These are phyloP conservation scores for Sitobion miscanthi DNA, from an alignment of 1,140 invertebrate genomes.

Conservation along the genomic window DNA sequence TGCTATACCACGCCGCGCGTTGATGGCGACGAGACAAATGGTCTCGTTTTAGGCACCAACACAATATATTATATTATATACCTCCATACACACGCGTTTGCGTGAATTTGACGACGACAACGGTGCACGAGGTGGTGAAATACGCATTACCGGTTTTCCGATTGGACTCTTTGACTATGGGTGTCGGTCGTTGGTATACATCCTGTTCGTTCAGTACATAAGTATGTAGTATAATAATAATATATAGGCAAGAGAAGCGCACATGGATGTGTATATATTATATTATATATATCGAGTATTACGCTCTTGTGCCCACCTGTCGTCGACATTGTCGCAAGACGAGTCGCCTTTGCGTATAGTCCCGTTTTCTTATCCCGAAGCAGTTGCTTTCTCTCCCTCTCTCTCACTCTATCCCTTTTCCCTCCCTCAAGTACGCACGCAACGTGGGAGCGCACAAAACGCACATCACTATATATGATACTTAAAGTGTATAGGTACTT, in stretches of 20 bases:
- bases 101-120: background rate
- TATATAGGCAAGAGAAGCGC: background rate
- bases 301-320: conserved; percentile 38
- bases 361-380: background rate
- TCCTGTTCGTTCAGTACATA: background rate
- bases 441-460: too few species aligned
- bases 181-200: background rate
- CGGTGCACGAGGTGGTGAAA: background rate
- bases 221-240: background rate
- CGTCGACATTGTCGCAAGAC: background rate
- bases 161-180: background rate
- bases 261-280: background rate
- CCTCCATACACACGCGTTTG: background rate
- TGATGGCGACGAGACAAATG: conserved; percentile 36
- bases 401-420: background rate
- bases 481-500: background rate
- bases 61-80: background rate
- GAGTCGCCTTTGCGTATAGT: background rate
- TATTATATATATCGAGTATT: background rate
- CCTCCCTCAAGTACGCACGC: background rate
- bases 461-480: background rate
- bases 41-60: conserved; percentile 23
- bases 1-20: background rate
- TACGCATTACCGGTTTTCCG: background rate
- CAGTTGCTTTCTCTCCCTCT: background rate